Base-by-base conservation (phyloP, 92 coral and sea anemone species). In the Diadumene lineata region DNA sequence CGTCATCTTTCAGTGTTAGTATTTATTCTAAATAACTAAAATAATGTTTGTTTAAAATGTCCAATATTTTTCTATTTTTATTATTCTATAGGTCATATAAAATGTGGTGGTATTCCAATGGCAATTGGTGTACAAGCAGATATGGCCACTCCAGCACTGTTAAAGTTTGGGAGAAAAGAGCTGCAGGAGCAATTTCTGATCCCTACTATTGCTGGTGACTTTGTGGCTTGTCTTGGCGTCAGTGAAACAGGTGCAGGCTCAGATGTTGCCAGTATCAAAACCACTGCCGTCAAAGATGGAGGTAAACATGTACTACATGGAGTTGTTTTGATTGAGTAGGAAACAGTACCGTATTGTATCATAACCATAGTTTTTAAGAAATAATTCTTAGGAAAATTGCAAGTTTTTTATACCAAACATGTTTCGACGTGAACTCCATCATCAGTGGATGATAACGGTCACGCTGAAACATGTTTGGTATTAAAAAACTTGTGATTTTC, bases 231-330 rank as follows among this genome's bases (percentile, higher is more conserved):
- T 57, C 88, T 94, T 64, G 98, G 98, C 43, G 98, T 94, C 48
- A 94, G 98, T 81, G 98, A 94, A 79, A 50, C 86, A 43, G 98
- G 98, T 27, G 93, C 97, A 50, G 98, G 98, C 10, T 94, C 98
- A 29, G 98, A 94, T 89, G 98, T 94, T 66, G 98, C 98, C 38
- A 94, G 93, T 57, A 86, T 94, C 26, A 92, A 89, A 60, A 94
- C 98, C 27, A 89, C 88, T 68, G 98, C 98, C 68, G 87, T 88
- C 23, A 94, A 94, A 63, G 90, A 94, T 81, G 97, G 93, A 92
- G 97, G 98, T 91, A 60, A 23, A 68, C 55, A 63, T 30, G 43
- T 7, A 1, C n/a, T n/a, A n/a, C n/a, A n/a, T n/a, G n/a, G n/a
- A n/a, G n/a, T n/a, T n/a, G n/a, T n/a, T n/a, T n/a, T n/a, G n/a